A percentile compares a stretch with the other conserved stretches of the same genome.
phyloP scores from a whole-genome alignment of 2,797 vertebrate genomes.

The Pseudomugil gertrudae region DNA sequence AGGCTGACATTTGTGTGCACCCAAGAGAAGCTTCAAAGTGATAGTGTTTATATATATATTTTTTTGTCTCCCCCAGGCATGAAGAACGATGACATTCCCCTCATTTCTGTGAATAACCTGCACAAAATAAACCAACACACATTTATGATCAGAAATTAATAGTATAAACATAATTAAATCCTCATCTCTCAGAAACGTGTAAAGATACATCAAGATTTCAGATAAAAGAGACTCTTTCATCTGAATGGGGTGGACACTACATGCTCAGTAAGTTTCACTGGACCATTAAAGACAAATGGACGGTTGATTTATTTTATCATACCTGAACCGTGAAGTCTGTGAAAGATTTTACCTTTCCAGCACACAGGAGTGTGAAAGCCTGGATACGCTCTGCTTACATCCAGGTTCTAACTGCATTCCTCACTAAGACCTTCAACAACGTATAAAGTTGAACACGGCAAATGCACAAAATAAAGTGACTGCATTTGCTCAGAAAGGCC shows the following conservation, averaged over 20 bases:
- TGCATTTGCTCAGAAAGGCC: neutral
- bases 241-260: no score
- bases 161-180: constrained; percentile 6
- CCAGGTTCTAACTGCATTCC: constrained; percentile 17
- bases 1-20: constrained; percentile 38
- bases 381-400: constrained; percentile 16
- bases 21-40: constrained; percentile 14
- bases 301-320: constrained; percentile 26
- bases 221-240: constrained; percentile 18
- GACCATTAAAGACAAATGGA: constrained; percentile 12
- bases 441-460: neutral
- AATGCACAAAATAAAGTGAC: neutral
- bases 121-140: constrained; percentile 1
- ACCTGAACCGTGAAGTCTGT: constrained; percentile 16
- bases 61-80: neutral
- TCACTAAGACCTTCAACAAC: neutral
- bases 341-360: constrained; percentile 42
- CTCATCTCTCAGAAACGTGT: constrained; percentile 3
- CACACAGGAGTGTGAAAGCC: constrained; percentile 24
- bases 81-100: neutral
- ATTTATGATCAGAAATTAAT: constrained; percentile 3
- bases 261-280: no score
- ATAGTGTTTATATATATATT: constrained; percentile 11
- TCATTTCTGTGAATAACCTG: constrained; percentile 11
- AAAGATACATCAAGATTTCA: constrained; percentile 3